Base-by-base conservation (phyloP, 2,888 invertebrate species). In the Cerceris rybyensis region DNA sequence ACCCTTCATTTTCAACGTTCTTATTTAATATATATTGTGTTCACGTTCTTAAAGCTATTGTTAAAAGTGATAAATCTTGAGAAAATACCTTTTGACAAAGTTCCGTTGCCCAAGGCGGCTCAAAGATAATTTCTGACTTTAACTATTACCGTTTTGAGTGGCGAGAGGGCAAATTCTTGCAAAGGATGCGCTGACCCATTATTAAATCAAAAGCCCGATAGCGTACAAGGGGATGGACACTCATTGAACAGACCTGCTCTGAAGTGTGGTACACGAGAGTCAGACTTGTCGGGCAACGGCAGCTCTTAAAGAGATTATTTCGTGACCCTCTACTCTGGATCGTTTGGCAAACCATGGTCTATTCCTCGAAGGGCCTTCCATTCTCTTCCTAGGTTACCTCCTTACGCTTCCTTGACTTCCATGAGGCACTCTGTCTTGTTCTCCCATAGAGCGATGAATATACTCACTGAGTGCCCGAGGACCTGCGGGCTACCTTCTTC, bases 281-380 rank as follows among this genome's bases (percentile, higher is more conserved):
- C 65, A 79, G 76, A 66, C 73, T 71, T 41, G 52, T 63, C 63
- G 79, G 72, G 80, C 81, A 68, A 61, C 66, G 59, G 72, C 59
- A 61, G 83, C 83, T 84, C 79, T 84, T 80, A 80, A 86, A 86
- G 82, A 83, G 86, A 85, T 85, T 86, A 86, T 85, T 86, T 81
- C 78, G 78, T 77, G 74, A 75, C 68, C 73, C 80, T 69, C 78
- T 57, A 41, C 73, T 57, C 57, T 57, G 55, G 69, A 83, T 70
- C 72, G 77, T 76, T 78, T 78, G 79, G 81, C 76, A 75, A 82
- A 80, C 82, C 74, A 75, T 70, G 66, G 72, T 78, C 83, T 75
- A 49, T 70, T 78, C 81, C 84, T 86, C 69, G 55, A 78, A 86
- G 84, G 71, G 72, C 66, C 78, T 78, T 74, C 74, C 64, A 82